Conservation (phyloP, 2,888 invertebrate genomes). For the Apocheima hispidaria region DNA sequence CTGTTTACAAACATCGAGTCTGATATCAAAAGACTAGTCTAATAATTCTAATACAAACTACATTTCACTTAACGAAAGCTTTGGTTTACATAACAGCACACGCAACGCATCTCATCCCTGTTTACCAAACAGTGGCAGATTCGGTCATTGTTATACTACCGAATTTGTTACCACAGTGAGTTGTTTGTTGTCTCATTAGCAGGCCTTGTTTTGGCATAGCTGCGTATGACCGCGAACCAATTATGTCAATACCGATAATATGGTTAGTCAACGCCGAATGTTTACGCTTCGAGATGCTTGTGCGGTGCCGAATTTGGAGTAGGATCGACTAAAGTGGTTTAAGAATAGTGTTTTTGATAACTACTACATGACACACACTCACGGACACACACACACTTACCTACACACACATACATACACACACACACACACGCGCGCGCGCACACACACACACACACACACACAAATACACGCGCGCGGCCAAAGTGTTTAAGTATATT, state of each 20-base stretch:
- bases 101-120: slow-evolving; percentile 31
- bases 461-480: no score
- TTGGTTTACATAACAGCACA: slow-evolving; percentile 20
- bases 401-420: no score
- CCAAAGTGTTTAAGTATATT: no score
- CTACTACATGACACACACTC: no score
- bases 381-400: no score
- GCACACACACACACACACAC: no score
- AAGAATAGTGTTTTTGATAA: no score
- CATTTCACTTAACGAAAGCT: neutral
- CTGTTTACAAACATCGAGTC: no score
- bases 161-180: slow-evolving; percentile 43
- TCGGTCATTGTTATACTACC: slow-evolving; percentile 43
- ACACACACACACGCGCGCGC: no score
- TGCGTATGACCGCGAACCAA: slow-evolving; percentile 53
- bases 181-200: slow-evolving; percentile 66
- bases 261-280: slow-evolving; percentile 44
- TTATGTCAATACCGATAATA: slow-evolving; percentile 65
- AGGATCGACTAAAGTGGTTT: slow-evolving; percentile 29
- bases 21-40: neutral
- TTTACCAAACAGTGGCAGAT: slow-evolving; percentile 41
- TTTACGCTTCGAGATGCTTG: slow-evolving; percentile 36
- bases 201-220: slow-evolving; percentile 66
- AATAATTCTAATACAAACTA: neutral
- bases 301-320: slow-evolving; percentile 22